Evolutionary conservation across 2,888 invertebrate genomes (phyloP).

Genomic region (Chironomus riparius): DNA sequence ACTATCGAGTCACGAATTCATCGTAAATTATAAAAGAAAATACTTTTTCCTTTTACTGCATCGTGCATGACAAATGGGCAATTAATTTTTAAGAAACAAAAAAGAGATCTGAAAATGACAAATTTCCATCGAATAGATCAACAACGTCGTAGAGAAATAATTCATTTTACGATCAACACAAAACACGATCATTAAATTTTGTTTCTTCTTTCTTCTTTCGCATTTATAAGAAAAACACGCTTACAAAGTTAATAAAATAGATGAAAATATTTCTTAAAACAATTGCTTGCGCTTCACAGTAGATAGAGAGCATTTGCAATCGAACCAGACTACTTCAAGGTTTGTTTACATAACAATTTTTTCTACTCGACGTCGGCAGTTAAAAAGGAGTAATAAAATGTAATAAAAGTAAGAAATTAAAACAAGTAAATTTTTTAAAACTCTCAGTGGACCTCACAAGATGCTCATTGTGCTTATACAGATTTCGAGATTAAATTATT

Average conservation of each 20-base stretch:
- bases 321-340: constrained; percentile 2
- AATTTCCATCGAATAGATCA: neutral
- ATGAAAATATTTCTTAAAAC: too few relatives aligned
- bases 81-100: neutral
- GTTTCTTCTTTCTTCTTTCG: neutral
- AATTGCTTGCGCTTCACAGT: neutral
- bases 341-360: constrained; percentile 12
- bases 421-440: neutral
- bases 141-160: neutral
- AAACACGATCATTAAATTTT: neutral
- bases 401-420: neutral
- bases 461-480: neutral
- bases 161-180: constrained; percentile 8
- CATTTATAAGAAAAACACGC: neutral
- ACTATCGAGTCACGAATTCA: constrained; percentile 1
- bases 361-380: neutral
- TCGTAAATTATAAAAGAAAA: constrained; percentile 13
- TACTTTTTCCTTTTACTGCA: neutral
- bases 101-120: constrained; percentile 7
- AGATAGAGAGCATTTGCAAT: neutral
- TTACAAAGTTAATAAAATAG: neutral
- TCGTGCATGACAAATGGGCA: constrained; percentile 12
- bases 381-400: constrained; percentile 8
- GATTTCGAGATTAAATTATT: too few relatives aligned
- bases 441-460: constrained; percentile 20